Evolutionary conservation across 2,888 invertebrate species (phyloP).

Genomic region (Germaria angustata): DNA sequence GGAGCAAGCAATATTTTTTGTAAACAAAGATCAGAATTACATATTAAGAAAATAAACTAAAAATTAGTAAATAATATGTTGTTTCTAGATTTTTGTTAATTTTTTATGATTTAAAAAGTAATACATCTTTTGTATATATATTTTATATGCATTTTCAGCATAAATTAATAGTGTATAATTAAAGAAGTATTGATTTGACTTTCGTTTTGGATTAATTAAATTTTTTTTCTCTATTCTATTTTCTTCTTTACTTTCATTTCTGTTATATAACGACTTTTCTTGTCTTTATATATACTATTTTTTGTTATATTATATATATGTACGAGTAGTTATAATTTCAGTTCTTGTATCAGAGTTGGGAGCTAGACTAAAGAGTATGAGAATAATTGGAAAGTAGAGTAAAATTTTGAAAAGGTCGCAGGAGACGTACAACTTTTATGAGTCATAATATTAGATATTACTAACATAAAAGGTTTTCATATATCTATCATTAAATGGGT

Average conservation of each 20-base stretch:
- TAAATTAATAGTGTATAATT: conserved; percentile 61
- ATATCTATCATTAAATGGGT: background rate
- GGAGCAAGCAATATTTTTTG: conserved; percentile 48
- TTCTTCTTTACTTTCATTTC: conserved; percentile 25
- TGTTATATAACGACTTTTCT: conserved; percentile 48
- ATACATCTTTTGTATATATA: conserved; percentile 36
- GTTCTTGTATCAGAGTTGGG: conserved; percentile 50
- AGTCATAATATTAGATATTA: conserved; percentile 60
- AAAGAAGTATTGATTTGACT: conserved; percentile 63
- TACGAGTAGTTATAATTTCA: conserved; percentile 48
- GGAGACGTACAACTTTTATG: background rate
- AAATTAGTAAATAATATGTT: conserved; percentile 58
- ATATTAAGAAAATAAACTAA: conserved; percentile 45
- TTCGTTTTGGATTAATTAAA: conserved; percentile 57
- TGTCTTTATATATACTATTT: conserved; percentile 33
- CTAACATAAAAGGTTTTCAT: conserved; percentile 32
- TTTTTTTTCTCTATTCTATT: conserved; percentile 25
- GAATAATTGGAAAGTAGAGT: background rate
- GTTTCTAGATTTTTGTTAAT: conserved; percentile 21
- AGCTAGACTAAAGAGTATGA: conserved; percentile 15
- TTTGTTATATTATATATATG: conserved; percentile 34
- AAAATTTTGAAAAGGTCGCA: background rate
- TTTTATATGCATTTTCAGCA: conserved; percentile 67
- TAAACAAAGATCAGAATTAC: conserved; percentile 12
- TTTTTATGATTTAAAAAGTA: conserved; percentile 42